Percentiles rank a stretch among this genome's conserved stretches.
Conservation (phyloP, 2,888 invertebrate species). For the Shargacucullia verbasci region DNA sequence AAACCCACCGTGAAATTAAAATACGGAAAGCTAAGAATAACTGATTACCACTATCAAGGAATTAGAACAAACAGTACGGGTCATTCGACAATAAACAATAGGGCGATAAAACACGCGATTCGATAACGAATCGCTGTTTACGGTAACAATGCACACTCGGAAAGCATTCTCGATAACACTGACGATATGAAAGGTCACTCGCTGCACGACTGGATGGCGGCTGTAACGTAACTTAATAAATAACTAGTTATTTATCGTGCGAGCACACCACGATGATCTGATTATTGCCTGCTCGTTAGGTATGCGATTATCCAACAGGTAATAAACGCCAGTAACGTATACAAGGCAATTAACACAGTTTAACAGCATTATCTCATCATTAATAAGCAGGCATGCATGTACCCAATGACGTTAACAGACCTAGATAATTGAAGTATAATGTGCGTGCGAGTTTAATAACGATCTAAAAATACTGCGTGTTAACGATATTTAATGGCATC, state of each 20-base stretch:
- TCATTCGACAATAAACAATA: slow-evolving; percentile 71
- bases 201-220: slow-evolving; percentile 58
- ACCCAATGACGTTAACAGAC: slow-evolving; percentile 41
- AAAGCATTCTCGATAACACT: slow-evolving; percentile 67
- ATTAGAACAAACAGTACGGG: slow-evolving; percentile 62
- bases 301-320: slow-evolving; percentile 58
- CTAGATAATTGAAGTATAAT: slow-evolving; percentile 23
- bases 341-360: slow-evolving; percentile 64
- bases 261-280: slow-evolving; percentile 42
- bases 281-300: slow-evolving; percentile 46
- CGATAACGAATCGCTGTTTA: slow-evolving; percentile 68
- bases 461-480: slow-evolving; percentile 25
- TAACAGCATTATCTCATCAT: slow-evolving; percentile 42
- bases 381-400: slow-evolving; percentile 27
- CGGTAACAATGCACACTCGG: slow-evolving; percentile 67
- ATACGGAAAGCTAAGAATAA: slow-evolving; percentile 45
- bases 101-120: slow-evolving; percentile 67
- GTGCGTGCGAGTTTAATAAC: slow-evolving; percentile 15
- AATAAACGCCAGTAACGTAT: slow-evolving; percentile 50
- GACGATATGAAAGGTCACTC: slow-evolving; percentile 70
- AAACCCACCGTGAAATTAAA: slow-evolving; percentile 33
- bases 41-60: slow-evolving; percentile 58
- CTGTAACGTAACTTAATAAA: slow-evolving; percentile 59
- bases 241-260: slow-evolving; percentile 60
- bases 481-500: slow-evolving; percentile 16